Evolutionary conservation across 1,140 invertebrate species (phyloP).

Genomic region (Ostrea edulis): DNA sequence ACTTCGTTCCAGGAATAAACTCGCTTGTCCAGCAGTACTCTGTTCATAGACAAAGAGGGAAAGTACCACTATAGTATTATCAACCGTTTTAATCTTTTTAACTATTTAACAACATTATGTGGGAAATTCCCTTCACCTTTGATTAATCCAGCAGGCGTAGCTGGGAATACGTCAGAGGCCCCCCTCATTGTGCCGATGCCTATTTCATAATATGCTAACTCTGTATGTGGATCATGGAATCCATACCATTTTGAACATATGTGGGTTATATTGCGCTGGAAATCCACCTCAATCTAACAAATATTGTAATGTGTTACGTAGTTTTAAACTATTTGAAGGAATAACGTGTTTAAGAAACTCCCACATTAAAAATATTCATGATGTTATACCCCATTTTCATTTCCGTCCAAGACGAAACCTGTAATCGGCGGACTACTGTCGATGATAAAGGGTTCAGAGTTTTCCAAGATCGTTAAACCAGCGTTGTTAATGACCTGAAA

Average conservation of each 20-base stretch:
- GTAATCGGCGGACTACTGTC: constrained; percentile 52
- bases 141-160: constrained; percentile 48
- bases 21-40: neutral
- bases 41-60: neutral
- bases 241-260: constrained; percentile 54
- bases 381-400: neutral
- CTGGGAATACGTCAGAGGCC: constrained; percentile 36
- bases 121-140: neutral
- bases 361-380: neutral
- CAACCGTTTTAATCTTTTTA: neutral
- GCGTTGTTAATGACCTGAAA: constrained; percentile 50
- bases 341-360: neutral
- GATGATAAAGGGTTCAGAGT: constrained; percentile 50
- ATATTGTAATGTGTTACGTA: neutral
- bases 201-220: constrained; percentile 54
- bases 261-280: constrained; percentile 40
- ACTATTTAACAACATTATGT: neutral
- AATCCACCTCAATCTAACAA: constrained; percentile 50
- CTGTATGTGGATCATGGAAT: constrained; percentile 61
- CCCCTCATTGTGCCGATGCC: constrained; percentile 47
- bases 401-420: neutral
- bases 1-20: constrained; percentile 42
- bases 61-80: too few relatives aligned
- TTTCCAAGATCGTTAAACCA: constrained; percentile 28
- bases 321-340: neutral